Base-by-base conservation (phyloP, 1,140 invertebrate species). In the Bombus polaris region DNA sequence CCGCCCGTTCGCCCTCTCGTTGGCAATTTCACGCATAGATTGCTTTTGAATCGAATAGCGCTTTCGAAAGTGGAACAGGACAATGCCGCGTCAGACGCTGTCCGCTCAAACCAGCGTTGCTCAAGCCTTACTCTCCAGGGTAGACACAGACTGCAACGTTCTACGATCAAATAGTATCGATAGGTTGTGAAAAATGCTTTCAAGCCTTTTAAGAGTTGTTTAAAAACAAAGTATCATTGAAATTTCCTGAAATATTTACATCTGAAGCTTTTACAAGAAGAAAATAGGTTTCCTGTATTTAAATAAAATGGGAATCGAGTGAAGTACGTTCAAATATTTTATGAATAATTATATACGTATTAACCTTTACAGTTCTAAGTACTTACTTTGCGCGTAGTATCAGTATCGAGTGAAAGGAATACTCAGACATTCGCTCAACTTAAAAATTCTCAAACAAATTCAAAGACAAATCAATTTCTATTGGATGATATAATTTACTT, bases 21-120 rank as follows among this genome's bases (percentile, higher is more conserved):
- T 68, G 73, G 28, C 83, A 89, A 91, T 91, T 91, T 87, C 81
- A 80, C 89, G 78, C 83, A 86, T 75, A 89, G 88, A 91, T 91
- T 90, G 83, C 87, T 79, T 88, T 89, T 78, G 73, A 89, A 82
- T 84, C 77, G 74, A 81, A 68, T 57, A 59, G 85, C 71, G 68
- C 44, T 89, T 79, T 79, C 77, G 74, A 86, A 89, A 89, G 62
- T 81, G 85, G 66, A 83, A 87, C 80, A 72, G 53, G 65, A 37
- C 81, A 73, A 39, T 37, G 66, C 37, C 74, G 32, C 25, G 44
- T 53, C 72, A 66, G 53, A 75, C 70, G 47, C n/a, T 39, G 22
- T 8, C 28, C 37, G 37, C 4, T 39, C 13, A 2, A 32, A 73
- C 35, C 66, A 35, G 18, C 32, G 8, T 32, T 68, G 32, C 8